These are phyloP conservation scores for Melitaea athalia DNA, from an alignment of 2,888 invertebrate species.

Conservation along the genomic window DNA sequence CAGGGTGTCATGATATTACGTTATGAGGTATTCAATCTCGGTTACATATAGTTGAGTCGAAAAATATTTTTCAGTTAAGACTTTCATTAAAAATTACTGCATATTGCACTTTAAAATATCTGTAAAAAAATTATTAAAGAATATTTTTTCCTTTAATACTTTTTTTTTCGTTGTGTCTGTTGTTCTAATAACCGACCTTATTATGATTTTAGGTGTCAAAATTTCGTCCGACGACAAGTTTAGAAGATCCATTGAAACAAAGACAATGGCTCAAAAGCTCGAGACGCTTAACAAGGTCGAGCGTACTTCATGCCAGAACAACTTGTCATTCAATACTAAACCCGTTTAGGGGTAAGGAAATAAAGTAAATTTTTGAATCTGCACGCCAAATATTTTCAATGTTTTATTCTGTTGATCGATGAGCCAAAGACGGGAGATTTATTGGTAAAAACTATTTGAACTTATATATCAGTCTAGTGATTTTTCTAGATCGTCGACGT, in stretches of 20 bases:
- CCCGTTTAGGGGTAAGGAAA: not conserved
- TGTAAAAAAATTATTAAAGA: too few relatives aligned
- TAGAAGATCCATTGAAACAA: not conserved
- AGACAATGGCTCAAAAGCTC: not conserved
- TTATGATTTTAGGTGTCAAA: not conserved
- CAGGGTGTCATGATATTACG: slow-evolving; percentile 32
- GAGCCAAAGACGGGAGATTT: too few relatives aligned
- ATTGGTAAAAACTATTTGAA: too few relatives aligned
- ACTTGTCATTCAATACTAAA: not conserved
- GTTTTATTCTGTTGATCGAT: too few relatives aligned
- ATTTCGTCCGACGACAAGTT: not conserved
- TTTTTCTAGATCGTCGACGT: too few relatives aligned
- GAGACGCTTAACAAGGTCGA: not conserved
- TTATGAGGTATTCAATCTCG: slow-evolving; percentile 26
- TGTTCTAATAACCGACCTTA: not conserved
- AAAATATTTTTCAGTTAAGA: too few relatives aligned
- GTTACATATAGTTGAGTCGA: too few relatives aligned
- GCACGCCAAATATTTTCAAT: not conserved
- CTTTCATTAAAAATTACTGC: too few relatives aligned
- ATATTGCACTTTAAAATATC: too few relatives aligned
- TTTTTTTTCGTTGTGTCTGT: too few relatives aligned
- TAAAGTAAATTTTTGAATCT: not conserved
- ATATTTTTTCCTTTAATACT: too few relatives aligned
- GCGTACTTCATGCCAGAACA: not conserved
- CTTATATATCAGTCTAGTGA: too few relatives aligned